Percentiles rank a stretch among this genome's conserved stretches.
These are phyloP conservation scores for Thymelicus acteon DNA, from an alignment of 2,888 invertebrate genomes.

Conservation along the genomic window DNA sequence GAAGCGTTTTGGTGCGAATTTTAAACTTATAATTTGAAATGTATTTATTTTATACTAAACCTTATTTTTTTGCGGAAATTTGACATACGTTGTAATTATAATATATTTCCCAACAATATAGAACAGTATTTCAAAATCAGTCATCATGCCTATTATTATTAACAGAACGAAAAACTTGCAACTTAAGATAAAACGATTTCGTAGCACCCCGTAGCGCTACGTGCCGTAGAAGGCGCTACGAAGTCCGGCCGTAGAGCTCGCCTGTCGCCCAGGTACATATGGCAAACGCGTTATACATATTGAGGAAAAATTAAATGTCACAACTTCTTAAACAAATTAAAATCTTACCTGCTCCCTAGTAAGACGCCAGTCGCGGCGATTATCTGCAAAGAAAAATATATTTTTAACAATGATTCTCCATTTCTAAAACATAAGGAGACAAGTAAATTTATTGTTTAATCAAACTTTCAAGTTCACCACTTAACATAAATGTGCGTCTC, in stretches of 20 bases:
- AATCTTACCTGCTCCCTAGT: constrained; percentile 24
- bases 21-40: too few relatives aligned
- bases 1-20: too few relatives aligned
- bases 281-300: not conserved
- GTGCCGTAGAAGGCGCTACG: constrained; percentile 24
- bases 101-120: too few relatives aligned
- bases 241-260: not conserved
- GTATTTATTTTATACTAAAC: too few relatives aligned
- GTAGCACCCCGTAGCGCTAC: constrained; percentile 31
- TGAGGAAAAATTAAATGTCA: constrained; percentile 10
- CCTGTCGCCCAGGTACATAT: not conserved
- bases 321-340: constrained; percentile 11
- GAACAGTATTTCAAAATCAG: too few relatives aligned
- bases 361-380: constrained; percentile 13
- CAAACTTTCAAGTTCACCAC: constrained; percentile 8
- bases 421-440: not conserved
- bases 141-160: too few relatives aligned
- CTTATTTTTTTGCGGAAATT: too few relatives aligned
- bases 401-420: not conserved
- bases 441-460: not conserved
- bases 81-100: too few relatives aligned
- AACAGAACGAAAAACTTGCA: constrained; percentile 2
- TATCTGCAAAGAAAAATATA: constrained; percentile 26
- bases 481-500: constrained; percentile 20
- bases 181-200: constrained; percentile 19